Conservation (phyloP, 2,797 vertebrate genomes). For the Peromyscus eremicus region DNA sequence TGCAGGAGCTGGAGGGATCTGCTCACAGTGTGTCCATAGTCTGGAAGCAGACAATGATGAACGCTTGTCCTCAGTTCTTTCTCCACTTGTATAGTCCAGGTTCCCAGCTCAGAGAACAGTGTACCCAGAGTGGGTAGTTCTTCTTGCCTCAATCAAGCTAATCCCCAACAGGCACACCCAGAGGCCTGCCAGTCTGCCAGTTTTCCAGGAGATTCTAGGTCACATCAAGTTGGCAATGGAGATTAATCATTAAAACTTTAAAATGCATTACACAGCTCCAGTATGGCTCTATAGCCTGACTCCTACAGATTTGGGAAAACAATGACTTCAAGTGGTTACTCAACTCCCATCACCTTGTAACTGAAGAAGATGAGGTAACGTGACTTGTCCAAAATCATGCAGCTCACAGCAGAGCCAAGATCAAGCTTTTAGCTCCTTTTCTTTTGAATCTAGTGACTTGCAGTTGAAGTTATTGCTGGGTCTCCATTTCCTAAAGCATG, state of each 20-base stretch:
- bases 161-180: background rate
- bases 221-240: background rate
- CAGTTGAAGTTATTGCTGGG: background rate
- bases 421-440: background rate
- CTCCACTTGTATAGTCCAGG: background rate
- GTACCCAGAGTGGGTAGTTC: background rate
- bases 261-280: background rate
- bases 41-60: background rate
- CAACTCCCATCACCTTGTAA: background rate
- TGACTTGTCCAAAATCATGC: background rate
- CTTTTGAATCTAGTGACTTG: background rate
- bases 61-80: background rate
- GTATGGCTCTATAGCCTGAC: background rate
- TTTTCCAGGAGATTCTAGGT: background rate
- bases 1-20: background rate
- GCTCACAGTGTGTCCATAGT: background rate
- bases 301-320: background rate
- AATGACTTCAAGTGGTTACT: background rate
- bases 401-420: background rate
- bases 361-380: slow-evolving; percentile 6
- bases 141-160: background rate
- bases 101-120: background rate
- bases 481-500: background rate
- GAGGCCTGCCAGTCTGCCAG: background rate
- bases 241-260: background rate